Evolutionary conservation across 2,113 vertebrate species (phyloP), one percentile per base, ranked within the genome.

Genomic region (Hippopotamus amphibius): DNA sequence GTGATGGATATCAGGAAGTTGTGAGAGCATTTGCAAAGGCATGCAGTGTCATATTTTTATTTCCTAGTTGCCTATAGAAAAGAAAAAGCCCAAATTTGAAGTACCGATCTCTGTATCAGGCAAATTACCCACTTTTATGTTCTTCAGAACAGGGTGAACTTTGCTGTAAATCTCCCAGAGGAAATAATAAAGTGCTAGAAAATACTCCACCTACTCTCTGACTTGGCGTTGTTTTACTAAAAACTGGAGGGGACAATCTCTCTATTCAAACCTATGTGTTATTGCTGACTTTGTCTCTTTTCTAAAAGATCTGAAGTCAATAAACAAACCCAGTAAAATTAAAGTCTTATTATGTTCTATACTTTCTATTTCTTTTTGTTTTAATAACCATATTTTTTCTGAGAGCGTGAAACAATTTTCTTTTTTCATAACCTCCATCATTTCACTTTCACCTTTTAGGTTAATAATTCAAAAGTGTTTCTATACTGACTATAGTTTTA

Each of bases 291-390:
- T 88, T 80, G 10, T 66, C 19, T 92, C 43, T 84, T 90, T 74
- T 93, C 21, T 30, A 68, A 74, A 77, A 77, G 3, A 3, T 5
- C 21, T 71, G 9, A 80, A 84, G 26, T 82, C 50, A 94, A 59
- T 57, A 85, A 90, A 41, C 7, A 94, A 79, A 24, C 3, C 15
- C 81, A 6, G 16, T 90, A 96, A 79, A 88, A 86, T 69, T 93
- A 83, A 96, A 92, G 26, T 50, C 19, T 8, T 30, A 48, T 61
- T 79, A 68, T 65, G 48, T 80, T 95, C 26, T 55, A 16, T 43
- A 71, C 81, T 95, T 95, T 94, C 41, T 94, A 6, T 82, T 96
- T 81, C 3, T 83, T 72, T 92, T 89, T 83, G 43, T 6, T 61
- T 80, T 57, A 80, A 46, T 92, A 55, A 17, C 74, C 50, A 61